Conservation (phyloP, 2,113 vertebrate species). For the Macheiramphus alcinus region DNA sequence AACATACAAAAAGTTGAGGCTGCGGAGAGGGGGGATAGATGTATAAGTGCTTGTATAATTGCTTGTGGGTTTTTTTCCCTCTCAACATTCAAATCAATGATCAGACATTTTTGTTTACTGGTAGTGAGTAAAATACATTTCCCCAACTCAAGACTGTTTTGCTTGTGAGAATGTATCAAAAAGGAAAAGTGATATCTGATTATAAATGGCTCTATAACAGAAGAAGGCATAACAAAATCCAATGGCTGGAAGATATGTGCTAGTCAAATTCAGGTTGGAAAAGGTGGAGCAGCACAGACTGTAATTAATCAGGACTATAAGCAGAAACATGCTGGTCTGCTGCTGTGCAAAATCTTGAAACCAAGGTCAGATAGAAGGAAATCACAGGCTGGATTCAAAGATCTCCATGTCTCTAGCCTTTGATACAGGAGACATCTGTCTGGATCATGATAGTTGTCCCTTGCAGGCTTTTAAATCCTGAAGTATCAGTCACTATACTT, state of each 20-base stretch:
- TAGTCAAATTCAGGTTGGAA: neutral
- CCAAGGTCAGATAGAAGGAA: neutral
- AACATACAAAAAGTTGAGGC: neutral
- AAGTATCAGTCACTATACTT: neutral
- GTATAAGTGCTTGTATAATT: neutral
- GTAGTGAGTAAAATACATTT: neutral
- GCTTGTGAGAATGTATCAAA: neutral
- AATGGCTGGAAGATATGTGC: neutral
- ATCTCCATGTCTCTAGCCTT: neutral
- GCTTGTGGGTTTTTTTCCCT: accelerated
- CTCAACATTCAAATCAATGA: neutral
- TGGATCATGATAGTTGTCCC: neutral
- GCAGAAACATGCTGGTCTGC: neutral
- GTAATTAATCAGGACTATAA: neutral
- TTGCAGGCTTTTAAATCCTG: neutral
- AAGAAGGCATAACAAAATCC: neutral
- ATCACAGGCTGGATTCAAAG: neutral
- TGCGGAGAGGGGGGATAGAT: neutral
- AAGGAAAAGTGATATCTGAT: neutral
- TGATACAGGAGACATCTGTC: neutral
- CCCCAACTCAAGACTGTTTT: neutral
- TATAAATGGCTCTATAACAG: neutral
- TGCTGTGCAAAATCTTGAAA: neutral
- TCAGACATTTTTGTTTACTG: neutral
- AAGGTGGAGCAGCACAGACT: neutral